Conservation (phyloP, 2,113 vertebrate species). For the Suricata suricatta region DNA sequence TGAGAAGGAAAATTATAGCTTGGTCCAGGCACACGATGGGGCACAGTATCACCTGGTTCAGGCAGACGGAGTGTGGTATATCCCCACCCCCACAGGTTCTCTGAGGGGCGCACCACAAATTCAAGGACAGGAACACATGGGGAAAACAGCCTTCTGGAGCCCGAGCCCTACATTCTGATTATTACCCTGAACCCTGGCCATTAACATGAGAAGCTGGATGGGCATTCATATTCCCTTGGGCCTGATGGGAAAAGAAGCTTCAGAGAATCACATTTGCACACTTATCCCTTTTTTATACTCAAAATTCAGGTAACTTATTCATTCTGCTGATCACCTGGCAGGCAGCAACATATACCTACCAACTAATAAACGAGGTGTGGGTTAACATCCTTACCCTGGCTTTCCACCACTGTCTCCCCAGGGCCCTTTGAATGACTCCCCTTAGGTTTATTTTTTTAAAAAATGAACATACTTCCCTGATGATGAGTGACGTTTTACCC, state of each 20-base stretch:
- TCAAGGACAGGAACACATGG: not conserved
- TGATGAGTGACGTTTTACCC: too few relatives aligned
- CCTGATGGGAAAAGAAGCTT: not conserved
- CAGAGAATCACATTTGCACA: not conserved
- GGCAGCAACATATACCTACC: not conserved
- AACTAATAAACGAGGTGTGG: not conserved
- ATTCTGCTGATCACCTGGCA: not conserved
- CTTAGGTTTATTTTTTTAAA: not conserved
- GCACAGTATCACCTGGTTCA: not conserved
- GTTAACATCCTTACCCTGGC: not conserved
- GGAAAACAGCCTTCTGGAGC: not conserved
- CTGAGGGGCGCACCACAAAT: not conserved
- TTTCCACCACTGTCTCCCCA: not conserved
- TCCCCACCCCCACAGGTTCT: fast-evolving
- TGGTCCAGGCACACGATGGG: not conserved
- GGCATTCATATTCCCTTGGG: not conserved
- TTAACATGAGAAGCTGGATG: not conserved
- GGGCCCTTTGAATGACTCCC: not conserved
- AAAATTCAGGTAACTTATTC: not conserved
- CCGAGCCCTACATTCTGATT: not conserved
- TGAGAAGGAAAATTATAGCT: not conserved
- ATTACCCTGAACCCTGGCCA: not conserved
- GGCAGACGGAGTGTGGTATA: too few relatives aligned
- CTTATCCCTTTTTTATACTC: not conserved
- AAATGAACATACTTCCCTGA: too few relatives aligned